phyloP scores from a whole-genome alignment of 2,113 vertebrate genomes.

The Dasyurus viverrinus region DNA sequence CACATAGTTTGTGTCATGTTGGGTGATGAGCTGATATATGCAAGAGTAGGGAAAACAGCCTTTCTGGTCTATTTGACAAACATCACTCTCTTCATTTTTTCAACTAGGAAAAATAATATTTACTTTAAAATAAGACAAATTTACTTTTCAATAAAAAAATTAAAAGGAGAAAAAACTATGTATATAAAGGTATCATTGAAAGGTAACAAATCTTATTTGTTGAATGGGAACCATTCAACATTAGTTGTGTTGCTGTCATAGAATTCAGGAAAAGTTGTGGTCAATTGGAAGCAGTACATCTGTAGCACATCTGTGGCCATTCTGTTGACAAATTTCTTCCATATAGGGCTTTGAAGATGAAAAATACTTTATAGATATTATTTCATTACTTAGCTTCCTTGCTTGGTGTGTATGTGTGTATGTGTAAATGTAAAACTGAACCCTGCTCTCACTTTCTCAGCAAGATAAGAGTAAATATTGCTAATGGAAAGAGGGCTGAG shows the following conservation, averaged over 20 bases:
- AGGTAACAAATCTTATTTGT: background rate
- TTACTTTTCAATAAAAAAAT: background rate
- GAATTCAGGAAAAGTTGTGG: background rate
- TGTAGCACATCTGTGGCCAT: background rate
- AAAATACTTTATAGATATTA: too few species aligned
- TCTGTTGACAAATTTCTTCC: background rate
- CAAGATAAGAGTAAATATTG: background rate
- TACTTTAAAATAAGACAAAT: background rate
- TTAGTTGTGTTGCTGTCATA: background rate
- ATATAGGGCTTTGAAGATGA: background rate
- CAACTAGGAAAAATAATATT: background rate
- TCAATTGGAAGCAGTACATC: background rate
- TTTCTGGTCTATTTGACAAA: background rate
- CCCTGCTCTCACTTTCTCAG: fast-evolving
- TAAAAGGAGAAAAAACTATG: too few species aligned
- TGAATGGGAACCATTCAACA: background rate
- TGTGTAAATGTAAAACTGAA: fast-evolving
- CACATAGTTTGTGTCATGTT: background rate
- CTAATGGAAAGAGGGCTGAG: background rate
- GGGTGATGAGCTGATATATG: background rate
- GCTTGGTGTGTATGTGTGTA: too few species aligned
- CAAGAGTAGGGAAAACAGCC: background rate
- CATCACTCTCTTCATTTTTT: background rate
- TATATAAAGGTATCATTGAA: background rate
- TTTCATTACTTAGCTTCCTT: too few species aligned